Base-by-base conservation (phyloP, 1,140 invertebrate species). In the Drosophila obscura region DNA sequence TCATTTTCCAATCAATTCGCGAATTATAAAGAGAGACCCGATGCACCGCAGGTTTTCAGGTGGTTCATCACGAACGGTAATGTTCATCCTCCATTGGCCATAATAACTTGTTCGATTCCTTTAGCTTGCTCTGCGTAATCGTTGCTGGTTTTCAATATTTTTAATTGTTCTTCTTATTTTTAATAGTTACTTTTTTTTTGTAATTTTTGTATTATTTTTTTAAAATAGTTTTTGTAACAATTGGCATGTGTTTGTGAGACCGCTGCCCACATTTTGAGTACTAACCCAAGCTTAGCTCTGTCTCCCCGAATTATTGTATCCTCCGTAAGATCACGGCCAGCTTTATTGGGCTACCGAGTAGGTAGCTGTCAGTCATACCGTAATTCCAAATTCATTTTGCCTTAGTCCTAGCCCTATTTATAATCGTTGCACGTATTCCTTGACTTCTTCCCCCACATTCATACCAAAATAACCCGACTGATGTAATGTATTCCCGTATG, bases 51-150 rank as follows among this genome's bases (percentile, higher is more conserved):
- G 77, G 57, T 84, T 73, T 91, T 91, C 79, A 88, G 85, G 84
- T 91, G 90, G 90, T 91, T 84, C 74, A 66, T 91, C 67, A 90
- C 90, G 57, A 87, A 81, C 73, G 90, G 90, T 91, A 89, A 89
- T 81, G 84, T 87, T 82, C 45, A 67, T 39, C 78, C 46, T 78
- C 63, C 69, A 80, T 81, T 87, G 78, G 78, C 60, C 56, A 52
- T 58, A 16, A 57, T 57, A 80, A 58, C 22, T 62, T 68, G 62
- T 51, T 73, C 31, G 52, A 63, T 68, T 84, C 35, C 24, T 59
- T 88, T 66, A 78, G 69, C 78, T 82, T 87, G 63, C 46, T 84
- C 56, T 73, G 46, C 56, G 52, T 87, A 81, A 72, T 60, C 39
- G 62, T 72, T 85, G 66, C 52, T 66, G 63, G 39, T 52, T 49